Conservation (phyloP, 2,888 invertebrate genomes). For the Nudaria mundana region DNA sequence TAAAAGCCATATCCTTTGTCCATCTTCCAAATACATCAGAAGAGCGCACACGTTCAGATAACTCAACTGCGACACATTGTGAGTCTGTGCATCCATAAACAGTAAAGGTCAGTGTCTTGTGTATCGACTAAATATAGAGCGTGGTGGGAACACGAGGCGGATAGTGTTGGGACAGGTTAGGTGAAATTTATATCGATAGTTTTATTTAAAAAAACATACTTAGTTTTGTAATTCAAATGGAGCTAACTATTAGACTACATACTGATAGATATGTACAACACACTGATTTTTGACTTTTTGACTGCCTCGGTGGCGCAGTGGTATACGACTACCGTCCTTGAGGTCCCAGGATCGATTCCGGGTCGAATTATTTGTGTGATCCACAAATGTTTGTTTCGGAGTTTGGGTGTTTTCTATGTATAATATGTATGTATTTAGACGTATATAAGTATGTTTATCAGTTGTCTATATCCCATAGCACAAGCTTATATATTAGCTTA, state of each 20-base stretch:
- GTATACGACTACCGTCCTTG: neutral
- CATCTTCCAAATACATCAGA: neutral
- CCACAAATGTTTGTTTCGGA: no score
- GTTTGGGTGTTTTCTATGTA: neutral
- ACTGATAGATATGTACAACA: neutral
- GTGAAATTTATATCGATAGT: slow-evolving; percentile 1
- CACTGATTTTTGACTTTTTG: neutral
- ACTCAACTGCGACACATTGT: neutral
- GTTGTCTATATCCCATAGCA: no score
- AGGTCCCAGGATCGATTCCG: no score
- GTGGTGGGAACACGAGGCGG: neutral
- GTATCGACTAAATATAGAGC: slow-evolving; percentile 25
- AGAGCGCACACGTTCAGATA: neutral
- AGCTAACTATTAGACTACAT: neutral
- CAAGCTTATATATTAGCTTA: no score
- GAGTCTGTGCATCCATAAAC: slow-evolving; percentile 6
- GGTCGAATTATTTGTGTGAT: no score
- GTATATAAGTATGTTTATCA: no score
- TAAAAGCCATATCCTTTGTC: no score
- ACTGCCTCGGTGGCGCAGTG: neutral
- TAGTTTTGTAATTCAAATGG: neutral
- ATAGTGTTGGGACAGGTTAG: neutral
- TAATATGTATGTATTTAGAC: no score
- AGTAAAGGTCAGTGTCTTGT: slow-evolving; percentile 31
- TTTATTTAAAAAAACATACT: neutral